These are phyloP conservation scores for Typhlomys cinereus DNA, from an alignment of 2,113 vertebrate genomes.

Conservation along the genomic window DNA sequence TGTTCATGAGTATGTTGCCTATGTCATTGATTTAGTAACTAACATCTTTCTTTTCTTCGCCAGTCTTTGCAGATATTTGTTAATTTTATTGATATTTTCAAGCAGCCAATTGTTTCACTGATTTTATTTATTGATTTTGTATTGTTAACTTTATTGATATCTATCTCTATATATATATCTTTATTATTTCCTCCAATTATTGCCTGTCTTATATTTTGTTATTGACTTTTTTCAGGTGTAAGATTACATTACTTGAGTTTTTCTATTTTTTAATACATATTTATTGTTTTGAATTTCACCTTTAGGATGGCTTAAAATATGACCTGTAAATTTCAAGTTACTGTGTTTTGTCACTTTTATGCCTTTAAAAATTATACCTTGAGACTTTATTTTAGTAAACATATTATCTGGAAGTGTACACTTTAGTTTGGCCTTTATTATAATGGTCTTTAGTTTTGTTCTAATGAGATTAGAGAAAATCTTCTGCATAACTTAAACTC, in stretches of 20 bases:
- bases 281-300: no score
- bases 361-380: background rate
- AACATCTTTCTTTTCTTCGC: background rate
- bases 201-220: background rate
- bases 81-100: conserved; percentile 1
- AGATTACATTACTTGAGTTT: background rate
- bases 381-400: background rate
- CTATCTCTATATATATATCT: background rate
- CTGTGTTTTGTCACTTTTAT: background rate
- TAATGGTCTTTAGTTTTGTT: no score
- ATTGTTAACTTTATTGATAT: conserved; percentile 20
- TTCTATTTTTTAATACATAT: background rate
- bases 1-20: background rate
- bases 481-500: background rate
- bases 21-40: background rate
- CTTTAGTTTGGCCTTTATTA: no score
- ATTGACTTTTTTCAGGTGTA: background rate
- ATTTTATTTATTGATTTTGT: conserved; percentile 32
- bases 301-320: no score
- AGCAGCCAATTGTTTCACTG: conserved; percentile 11
- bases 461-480: background rate
- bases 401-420: background rate
- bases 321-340: background rate
- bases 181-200: background rate
- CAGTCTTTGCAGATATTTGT: conserved; percentile 4